Base-by-base conservation (phyloP, 2,888 invertebrate species). In the Calephelis perditalis region DNA sequence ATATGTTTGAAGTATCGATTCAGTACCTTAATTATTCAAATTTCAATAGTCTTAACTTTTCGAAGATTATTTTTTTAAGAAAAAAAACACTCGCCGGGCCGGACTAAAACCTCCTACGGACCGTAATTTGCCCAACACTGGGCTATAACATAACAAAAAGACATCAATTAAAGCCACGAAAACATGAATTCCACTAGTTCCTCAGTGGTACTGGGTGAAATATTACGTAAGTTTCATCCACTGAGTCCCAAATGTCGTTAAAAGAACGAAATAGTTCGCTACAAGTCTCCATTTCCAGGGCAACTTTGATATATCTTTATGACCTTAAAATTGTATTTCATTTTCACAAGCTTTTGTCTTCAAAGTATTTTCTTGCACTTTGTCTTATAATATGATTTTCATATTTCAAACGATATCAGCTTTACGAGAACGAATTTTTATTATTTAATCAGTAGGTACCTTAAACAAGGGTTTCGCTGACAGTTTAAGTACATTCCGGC, bases 191-290 rank as follows among this genome's bases (percentile, higher is more conserved):
- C 46, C 37, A 56, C 40, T 37, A 45, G 55, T 64, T 56, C 61
- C 62, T 58, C 62, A 56, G 60, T 57, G 62, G 62, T 65, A 52
- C 60, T 37, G 15, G 62, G 47, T 65, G 40, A 65, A 60, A 65
- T 63, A 63, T 45, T 54, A 54, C 60, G 45, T 57, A 62, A 65
- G 60, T 65, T 65, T 62, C 47, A n/a, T 59, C 56, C 59, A 56
- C 60, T 58, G 56, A 60, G 57, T 65, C 65, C 63, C 63, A 65
- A 62, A 63, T 57, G 60, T 62, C 63, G 58, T 65, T 63, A 63
- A 63, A 62, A 62, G 55, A 60, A 60, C 56, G 44, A 62, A 64
- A 58, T 60, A 62, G 58, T 56, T 55, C 37, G 46, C 45, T 45
- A 59, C 56, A 15, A 59, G 59, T 56, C 59, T 10, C 55, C 55